phyloP scores from a whole-genome alignment of 2,888 invertebrate species.

The Tribolium freemani region DNA sequence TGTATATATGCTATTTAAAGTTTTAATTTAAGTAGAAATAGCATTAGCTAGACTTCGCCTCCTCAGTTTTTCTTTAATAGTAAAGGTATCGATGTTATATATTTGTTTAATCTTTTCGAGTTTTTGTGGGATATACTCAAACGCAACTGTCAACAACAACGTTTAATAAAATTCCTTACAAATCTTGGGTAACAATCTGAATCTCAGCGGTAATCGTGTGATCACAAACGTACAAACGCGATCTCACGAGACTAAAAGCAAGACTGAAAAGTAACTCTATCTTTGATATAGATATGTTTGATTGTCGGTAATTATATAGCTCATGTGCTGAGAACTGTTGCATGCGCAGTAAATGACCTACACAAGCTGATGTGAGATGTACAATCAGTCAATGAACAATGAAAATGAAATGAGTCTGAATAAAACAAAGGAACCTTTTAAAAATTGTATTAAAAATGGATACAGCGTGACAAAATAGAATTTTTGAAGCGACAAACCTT shows the following conservation, averaged over 20 bases:
- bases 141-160: slow-evolving; percentile 13
- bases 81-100: no score
- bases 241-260: background rate
- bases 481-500: slow-evolving; percentile 25
- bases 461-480: slow-evolving; percentile 40
- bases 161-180: slow-evolving; percentile 25
- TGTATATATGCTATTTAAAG: no score
- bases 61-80: no score
- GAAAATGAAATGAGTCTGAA: slow-evolving; percentile 29
- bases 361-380: no score
- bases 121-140: background rate
- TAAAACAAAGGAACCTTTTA: slow-evolving; percentile 10
- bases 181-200: background rate
- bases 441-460: slow-evolving; percentile 38
- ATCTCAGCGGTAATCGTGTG: background rate
- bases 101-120: no score
- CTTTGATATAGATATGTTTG: background rate
- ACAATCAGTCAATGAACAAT: background rate
- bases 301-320: slow-evolving; percentile 6
- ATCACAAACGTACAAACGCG: background rate
- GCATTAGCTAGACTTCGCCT: no score
- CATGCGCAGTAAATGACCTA: background rate
- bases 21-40: no score
- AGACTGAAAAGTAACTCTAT: background rate
- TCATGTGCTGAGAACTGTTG: background rate